Base-by-base conservation (phyloP, 2,888 invertebrate genomes). In the Plagodis pulveraria region DNA sequence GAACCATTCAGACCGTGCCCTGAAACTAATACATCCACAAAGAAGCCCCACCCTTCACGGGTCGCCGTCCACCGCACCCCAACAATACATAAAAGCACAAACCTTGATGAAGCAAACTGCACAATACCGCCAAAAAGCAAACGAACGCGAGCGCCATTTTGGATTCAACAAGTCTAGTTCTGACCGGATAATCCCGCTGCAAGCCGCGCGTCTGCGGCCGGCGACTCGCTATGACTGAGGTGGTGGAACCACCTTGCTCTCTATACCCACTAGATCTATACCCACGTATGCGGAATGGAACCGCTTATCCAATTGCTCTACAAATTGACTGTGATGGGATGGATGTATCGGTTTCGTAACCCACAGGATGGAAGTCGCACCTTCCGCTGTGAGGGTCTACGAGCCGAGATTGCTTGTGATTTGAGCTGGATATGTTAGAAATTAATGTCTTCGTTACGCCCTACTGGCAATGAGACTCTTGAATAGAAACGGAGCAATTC, bases 61-160 rank as follows among this genome's bases (percentile, higher is more conserved):
- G 41, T 46, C 41, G 32, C 12, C 34, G 42, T 9, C 40, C 10
- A 38, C 56, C 62, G 47, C 60, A n/a, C 60, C 62, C 42, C 43
- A 52, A 67, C 7, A 66, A 68, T 70, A 70, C 67, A 66, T 50
- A 71, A 69, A 69, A 64, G 42, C 70, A 87, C 89, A 73, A 82
- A 91, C 91, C 91, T 91, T 89, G 84, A 58, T 91, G 89, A 50
- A 91, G 79, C 69, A 91, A 85, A 85, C 90, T 87, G 86, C 88
- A 87, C 63, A 87, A 67, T 69, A 87, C 86, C 83, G 85, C 90
- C 84, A 91, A 80, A 83, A 89, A 77, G 81, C 84, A 87, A 76
- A 88, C 64, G 43, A 78, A 57, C 56, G 71, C 73, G 35, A 78
- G 60, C 66, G 86, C 87, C 89, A 91, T 90, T 66, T 79, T 85